Conservation (phyloP, 2,113 vertebrate species). For the Seriola rivoliana region DNA sequence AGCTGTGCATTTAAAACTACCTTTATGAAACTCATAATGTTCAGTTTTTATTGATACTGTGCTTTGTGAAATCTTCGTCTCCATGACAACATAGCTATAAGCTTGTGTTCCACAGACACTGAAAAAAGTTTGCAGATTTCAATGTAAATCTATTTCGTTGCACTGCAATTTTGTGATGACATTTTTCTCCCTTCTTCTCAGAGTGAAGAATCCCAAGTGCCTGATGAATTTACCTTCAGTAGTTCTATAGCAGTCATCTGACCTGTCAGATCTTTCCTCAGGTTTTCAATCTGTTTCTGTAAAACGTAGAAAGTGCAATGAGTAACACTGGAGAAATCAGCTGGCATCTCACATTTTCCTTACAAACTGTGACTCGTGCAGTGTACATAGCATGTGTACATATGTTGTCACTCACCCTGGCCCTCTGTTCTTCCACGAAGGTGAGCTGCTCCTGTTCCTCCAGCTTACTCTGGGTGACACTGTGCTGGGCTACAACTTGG, state of each 20-base stretch:
- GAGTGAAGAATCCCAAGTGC: background rate
- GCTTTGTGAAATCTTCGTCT: conserved; percentile 23
- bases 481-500: conserved; percentile 68
- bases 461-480: conserved; percentile 72
- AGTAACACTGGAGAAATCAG: conserved; percentile 15
- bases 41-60: conserved; percentile 2
- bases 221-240: conserved; percentile 72
- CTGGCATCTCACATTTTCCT: conserved; percentile 6
- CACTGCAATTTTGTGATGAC: background rate
- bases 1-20: conserved; percentile 6
- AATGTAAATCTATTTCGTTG: background rate
- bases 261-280: conserved; percentile 64
- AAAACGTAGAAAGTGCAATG: conserved; percentile 25
- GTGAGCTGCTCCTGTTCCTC: conserved; percentile 76
- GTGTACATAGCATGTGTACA: conserved; percentile 33
- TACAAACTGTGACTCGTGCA: conserved; percentile 2
- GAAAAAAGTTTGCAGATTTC: background rate
- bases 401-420: conserved; percentile 75
- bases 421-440: conserved; percentile 69
- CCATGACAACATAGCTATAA: background rate
- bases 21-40: conserved; percentile 11
- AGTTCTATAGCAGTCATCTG: conserved; percentile 56
- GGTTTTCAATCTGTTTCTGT: conserved; percentile 71
- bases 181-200: background rate
- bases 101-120: background rate